Evolutionary conservation across 1,140 invertebrate genomes (phyloP).

Genomic region (Saxidomus purpurata): DNA sequence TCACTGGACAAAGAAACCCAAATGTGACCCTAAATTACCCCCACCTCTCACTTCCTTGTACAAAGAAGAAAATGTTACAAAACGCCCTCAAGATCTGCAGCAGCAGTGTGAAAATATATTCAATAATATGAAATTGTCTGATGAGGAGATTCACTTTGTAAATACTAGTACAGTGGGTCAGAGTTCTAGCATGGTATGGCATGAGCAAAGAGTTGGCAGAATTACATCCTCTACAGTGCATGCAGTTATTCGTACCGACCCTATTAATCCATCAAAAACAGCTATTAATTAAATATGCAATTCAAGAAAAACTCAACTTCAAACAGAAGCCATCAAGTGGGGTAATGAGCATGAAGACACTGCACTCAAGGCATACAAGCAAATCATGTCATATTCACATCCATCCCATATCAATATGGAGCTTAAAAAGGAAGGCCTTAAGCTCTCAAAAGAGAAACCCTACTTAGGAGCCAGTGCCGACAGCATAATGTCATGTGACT

Average conservation of each 20-base stretch:
- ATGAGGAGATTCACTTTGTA: neutral
- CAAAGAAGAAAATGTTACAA: neutral
- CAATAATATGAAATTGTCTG: neutral
- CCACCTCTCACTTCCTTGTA: neutral
- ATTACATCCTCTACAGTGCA: slow-evolving; percentile 42
- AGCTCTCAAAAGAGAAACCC: neutral
- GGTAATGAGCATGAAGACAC: neutral
- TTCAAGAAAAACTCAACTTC: neutral
- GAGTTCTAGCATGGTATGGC: slow-evolving; percentile 4
- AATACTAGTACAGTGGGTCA: neutral
- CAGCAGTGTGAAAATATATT: neutral
- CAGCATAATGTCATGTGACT: slow-evolving; percentile 30
- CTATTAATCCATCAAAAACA: neutral
- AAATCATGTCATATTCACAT: neutral
- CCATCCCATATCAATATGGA: neutral
- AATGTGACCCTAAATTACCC: neutral
- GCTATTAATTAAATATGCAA: neutral
- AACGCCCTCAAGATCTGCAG: neutral
- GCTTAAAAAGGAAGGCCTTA: neutral
- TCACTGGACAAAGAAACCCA: neutral
- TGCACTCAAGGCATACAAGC: neutral
- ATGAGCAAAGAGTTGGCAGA: slow-evolving; percentile 29
- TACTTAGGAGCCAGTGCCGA: slow-evolving; percentile 41
- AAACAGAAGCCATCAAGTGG: neutral
- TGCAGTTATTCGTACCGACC: neutral